Percentiles rank a stretch among this genome's conserved stretches.
These are phyloP conservation scores for Sminthopsis crassicaudata DNA, from an alignment of 2,113 vertebrate species.

Conservation along the genomic window DNA sequence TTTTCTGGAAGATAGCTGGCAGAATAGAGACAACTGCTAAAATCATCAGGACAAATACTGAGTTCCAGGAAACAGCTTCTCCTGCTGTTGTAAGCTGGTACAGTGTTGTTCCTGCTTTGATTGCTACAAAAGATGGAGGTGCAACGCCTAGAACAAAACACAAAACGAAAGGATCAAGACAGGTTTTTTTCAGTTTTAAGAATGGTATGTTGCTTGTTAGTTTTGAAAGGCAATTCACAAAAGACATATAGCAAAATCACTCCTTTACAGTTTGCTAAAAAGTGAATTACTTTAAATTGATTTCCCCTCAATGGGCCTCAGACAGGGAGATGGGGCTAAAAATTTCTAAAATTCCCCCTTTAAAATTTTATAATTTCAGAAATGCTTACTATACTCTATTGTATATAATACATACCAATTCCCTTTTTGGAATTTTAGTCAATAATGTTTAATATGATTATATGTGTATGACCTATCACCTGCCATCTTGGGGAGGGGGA, in stretches of 20 bases:
- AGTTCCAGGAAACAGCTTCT: slow-evolving; percentile 99
- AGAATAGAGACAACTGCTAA: slow-evolving; percentile 95
- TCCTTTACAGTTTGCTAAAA: not conserved
- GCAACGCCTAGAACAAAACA: slow-evolving; percentile 90
- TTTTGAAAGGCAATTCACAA: not conserved
- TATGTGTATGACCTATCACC: too few relatives aligned
- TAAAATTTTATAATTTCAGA: not conserved
- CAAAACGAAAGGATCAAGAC: slow-evolving; percentile 34
- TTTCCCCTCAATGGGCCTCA: not conserved
- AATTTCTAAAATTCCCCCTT: not conserved
- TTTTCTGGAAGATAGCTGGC: slow-evolving; percentile 96
- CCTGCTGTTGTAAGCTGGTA: slow-evolving; percentile 98
- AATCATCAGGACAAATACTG: slow-evolving; percentile 93
- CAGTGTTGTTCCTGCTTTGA: slow-evolving; percentile 97
- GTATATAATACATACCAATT: not conserved
- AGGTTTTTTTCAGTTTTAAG: not conserved
- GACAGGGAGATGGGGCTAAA: not conserved
- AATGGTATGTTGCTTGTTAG: not conserved
- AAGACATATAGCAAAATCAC: not conserved
- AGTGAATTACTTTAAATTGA: not conserved
- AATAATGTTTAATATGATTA: not conserved
- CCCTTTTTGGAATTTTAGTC: not conserved
- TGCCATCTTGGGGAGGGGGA: too few relatives aligned
- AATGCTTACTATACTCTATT: not conserved
- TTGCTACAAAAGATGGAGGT: slow-evolving; percentile 97